Conservation (phyloP, 2,797 vertebrate species). For the Rhyacichthys aspro region DNA sequence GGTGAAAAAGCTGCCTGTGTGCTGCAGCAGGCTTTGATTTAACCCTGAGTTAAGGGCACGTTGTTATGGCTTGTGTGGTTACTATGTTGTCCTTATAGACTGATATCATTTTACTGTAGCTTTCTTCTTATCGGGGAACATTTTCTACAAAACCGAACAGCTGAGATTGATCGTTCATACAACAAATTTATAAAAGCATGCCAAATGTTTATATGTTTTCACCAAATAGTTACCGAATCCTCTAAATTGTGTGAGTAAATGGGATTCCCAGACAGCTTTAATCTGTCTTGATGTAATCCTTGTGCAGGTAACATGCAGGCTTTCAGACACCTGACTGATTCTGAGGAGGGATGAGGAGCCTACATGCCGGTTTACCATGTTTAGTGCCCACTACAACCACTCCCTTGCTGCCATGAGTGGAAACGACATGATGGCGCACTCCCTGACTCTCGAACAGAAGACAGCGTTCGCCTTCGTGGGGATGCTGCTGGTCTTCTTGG, state of each 20-base stretch:
- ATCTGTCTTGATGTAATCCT: constrained; percentile 49
- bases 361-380: constrained; percentile 81
- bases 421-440: constrained; percentile 87
- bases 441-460: constrained; percentile 96
- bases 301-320: constrained; percentile 74
- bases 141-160: neutral
- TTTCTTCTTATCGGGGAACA: constrained; percentile 14
- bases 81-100: constrained; percentile 5
- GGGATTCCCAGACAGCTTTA: constrained; percentile 24
- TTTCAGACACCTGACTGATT: constrained; percentile 61
- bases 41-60: constrained; percentile 39
- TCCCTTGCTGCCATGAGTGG: constrained; percentile 89
- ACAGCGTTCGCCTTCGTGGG: constrained; percentile 95
- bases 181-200: neutral
- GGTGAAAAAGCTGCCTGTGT: constrained; percentile 40
- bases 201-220: neutral
- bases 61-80: constrained; percentile 28
- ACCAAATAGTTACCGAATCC: neutral
- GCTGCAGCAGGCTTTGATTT: constrained; percentile 57
- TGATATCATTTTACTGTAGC: constrained; percentile 33
- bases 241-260: constrained; percentile 15
- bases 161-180: neutral
- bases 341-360: constrained; percentile 74
- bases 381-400: constrained; percentile 91
- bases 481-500: constrained; percentile 94